Base-by-base conservation (phyloP, 2,113 vertebrate species). In the Hiodon tergisus region DNA sequence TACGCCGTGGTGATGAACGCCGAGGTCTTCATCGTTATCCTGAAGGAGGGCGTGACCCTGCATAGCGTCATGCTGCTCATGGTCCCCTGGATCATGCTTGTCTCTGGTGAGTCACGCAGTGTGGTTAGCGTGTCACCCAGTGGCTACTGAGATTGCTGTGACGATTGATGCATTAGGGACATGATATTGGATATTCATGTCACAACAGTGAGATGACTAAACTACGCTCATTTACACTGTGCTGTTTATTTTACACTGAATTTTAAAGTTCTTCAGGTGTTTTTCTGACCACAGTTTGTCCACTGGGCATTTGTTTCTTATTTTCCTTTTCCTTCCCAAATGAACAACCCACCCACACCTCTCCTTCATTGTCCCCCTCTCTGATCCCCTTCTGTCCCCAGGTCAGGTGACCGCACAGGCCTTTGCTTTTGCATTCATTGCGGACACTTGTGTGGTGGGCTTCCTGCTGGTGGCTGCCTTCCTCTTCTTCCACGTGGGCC, bases 21-120 rank as follows among this genome's bases (percentile, higher is more conserved):
- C 0, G 93, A 94, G 59, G 93, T 94, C 67, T 93, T 96, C 78
- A 87, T 91, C 0, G 87, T 91, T 72, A 89, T 94, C 68, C 79
- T 96, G 68, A 91, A 84, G 76, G 90, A 95, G 76, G 94, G 94
- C 0, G 77, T 94, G 9, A 92, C 90, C 0, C 17, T 95, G 54
- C 94, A 95, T 82, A 93, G 91, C 0, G 58, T 93, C 3, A 82
- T 93, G 77, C 89, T 95, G 60, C 90, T 96, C 14, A 77, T 96
- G 57, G 83, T 94, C 75, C 94, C 94, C 57, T 96, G 94, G 94
- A 92, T 95, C 81, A 95, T 96, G 94, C 87, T 95, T 0, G 79
- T 96, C n/a, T 93, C 93, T 83, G 94, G 94, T 95, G 76, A 52
- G 80, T 78, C 5, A 10, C 53, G 16, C n/a, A 48, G 1, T 5